Base-by-base conservation (phyloP, 37 sponge, comb jelly and placozoan species). In the Halichondria panicea region DNA sequence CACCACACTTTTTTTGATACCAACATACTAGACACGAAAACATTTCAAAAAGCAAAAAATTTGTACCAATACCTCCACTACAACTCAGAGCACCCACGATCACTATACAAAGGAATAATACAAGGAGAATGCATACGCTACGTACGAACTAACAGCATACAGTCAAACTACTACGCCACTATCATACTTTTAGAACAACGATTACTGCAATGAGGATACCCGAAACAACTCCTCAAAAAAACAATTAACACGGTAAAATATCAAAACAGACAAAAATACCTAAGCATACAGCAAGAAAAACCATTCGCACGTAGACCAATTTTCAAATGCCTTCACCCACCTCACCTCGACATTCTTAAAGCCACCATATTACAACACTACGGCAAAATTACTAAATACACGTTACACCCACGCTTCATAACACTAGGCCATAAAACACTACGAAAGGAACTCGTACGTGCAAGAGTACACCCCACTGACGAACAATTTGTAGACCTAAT, bases 281-380 rank as follows among this genome's bases (percentile, higher is more conserved):
- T 76, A 39, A 38, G 37, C 24, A 11, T 36, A 11, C 34, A 6
- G 19, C 32, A 66, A 66, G 41, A 15, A 21, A 36, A 34, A 7
- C 52, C 15, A 11, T 15, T 48, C 52, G 13, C 11, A 48, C 7
- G 37, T 27, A 1, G 1, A 1, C 77, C 77, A 24, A 12, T 76
- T 53, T 76, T 76, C 43, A 76, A 76, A 42, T 76, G 50, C 22
- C 22, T 44, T 4, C 45, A 65, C 9, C 77, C 77, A 63, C 77
- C 77, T 4, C 64, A 62, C 18, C 63, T 45, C 43, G 27, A 40
- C 1, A 1, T 31, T 0, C 66, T 76, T 6, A 62, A 63, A 76
- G 0, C 24, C 0, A 63, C 63, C 6, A 63, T 63, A 5, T 34
- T 76, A 1, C 45, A 43, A 22, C 31, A 76, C 5, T 76, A 43